Base-by-base conservation (phyloP, 2,113 vertebrate genomes). In the Mionectes macconnelli region DNA sequence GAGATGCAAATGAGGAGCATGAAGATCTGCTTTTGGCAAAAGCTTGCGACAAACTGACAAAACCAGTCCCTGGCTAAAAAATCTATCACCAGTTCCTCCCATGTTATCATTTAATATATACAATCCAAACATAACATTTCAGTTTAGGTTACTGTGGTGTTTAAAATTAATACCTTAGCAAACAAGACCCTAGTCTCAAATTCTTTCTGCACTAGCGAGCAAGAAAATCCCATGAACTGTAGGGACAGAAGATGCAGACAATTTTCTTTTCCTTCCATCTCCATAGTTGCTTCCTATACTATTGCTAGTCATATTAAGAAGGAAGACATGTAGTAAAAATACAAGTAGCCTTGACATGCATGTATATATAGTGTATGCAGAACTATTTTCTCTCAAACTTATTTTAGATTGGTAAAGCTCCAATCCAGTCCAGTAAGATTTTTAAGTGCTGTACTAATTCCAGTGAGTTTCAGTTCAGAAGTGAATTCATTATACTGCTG, bases 331-430 rank as follows among this genome's bases (percentile, higher is more conserved):
- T 2, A 52, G 9, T 50, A 44, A 69, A 81, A 91, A 66, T 44
- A 37, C 13, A 40, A 83, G 12, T 6, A 50, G 8, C 19, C 39
- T 63, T 75, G 27, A 21, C 62, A 59, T 33, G 21, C 21, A 42
- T 10, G 4, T 16, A 7, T 14, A 23, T 25, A 39, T 10, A 6
- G 17, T 12, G 21, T n/a, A 53, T 6, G 4, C 4, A 7, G 5
- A 85, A 68, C 7, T 14, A 3, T 33, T 53, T 73, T 31, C 5
- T 25, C 6, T 45, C 44, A 45, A 45, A 45, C 44, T 78, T 3
- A 7, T 35, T 93, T 60, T 69, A 50, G 5, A 59, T 44, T 49
- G 6, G 15, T 44, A 64, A 80, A 67, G 30, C 24, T 75, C 50
- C 37, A 81, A 47, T 47, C 11, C 35, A 64, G 19, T 21, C 42